A percentile compares a stretch with the other conserved stretches of the same genome.
phyloP scores from a whole-genome alignment of 1,140 invertebrate genomes.

The Drosophila nebulosa region DNA sequence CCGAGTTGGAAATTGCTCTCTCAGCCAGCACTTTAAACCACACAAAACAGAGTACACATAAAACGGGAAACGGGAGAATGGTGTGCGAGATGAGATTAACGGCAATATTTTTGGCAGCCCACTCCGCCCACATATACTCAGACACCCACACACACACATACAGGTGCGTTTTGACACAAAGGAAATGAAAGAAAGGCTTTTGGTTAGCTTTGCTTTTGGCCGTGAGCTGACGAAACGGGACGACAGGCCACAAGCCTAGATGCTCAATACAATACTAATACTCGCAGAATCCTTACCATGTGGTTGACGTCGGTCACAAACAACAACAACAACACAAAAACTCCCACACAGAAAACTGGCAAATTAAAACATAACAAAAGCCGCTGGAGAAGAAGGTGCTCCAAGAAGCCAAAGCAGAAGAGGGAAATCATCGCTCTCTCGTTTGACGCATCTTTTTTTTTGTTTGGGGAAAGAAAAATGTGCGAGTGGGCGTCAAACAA shows the following conservation, averaged over 20 bases:
- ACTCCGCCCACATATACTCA: background rate
- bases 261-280: background rate
- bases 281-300: slow-evolving; percentile 7
- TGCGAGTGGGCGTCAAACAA: slow-evolving; percentile 30
- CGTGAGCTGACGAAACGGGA: slow-evolving; percentile 14
- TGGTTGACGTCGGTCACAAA: slow-evolving; percentile 29
- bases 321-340: slow-evolving; percentile 4
- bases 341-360: slow-evolving; percentile 22
- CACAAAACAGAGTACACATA: background rate
- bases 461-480: slow-evolving; percentile 4
- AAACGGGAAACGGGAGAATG: slow-evolving; percentile 22
- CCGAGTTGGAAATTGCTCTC: background rate
- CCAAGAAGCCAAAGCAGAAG: background rate
- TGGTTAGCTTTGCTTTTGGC: slow-evolving; percentile 5
- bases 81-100: slow-evolving; percentile 56
- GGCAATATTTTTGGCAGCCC: slow-evolving; percentile 32
- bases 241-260: background rate
- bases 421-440: slow-evolving; percentile 13
- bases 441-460: slow-evolving; percentile 4
- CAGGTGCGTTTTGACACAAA: background rate
- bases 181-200: slow-evolving; percentile 4
- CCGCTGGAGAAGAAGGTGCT: slow-evolving; percentile 25
- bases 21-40: slow-evolving; percentile 14
- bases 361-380: slow-evolving; percentile 73
- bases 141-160: background rate